Percentiles rank a stretch among this genome's conserved stretches.
These are phyloP conservation scores for Sternotherus odoratus DNA, from an alignment of 2,797 vertebrate genomes.

Conservation along the genomic window DNA sequence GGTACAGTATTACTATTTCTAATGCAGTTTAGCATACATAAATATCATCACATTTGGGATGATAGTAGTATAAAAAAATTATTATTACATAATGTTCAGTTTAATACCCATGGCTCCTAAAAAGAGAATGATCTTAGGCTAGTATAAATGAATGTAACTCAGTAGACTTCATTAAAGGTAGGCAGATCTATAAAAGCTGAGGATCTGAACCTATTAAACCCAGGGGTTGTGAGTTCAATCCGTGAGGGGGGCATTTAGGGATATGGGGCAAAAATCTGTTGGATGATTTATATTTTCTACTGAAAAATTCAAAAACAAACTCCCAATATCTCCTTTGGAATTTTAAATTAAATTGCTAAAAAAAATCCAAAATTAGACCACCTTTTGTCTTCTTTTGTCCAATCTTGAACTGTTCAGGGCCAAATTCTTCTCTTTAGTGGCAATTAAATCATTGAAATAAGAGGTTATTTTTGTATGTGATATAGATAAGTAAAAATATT, in stretches of 20 bases:
- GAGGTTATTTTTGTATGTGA: conserved; percentile 15
- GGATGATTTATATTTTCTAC: background rate
- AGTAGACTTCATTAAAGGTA: background rate
- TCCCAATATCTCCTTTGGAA: background rate
- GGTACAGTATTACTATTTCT: background rate
- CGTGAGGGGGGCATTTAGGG: too few species aligned
- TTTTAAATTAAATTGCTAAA: background rate
- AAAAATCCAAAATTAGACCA: background rate
- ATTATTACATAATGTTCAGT: background rate
- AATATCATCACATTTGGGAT: background rate
- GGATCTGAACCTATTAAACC: background rate
- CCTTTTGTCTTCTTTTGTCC: background rate
- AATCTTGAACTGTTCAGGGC: background rate
- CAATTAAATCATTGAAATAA: conserved; percentile 2
- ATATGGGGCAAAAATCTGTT: too few species aligned
- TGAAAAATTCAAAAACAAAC: conserved; percentile 6
- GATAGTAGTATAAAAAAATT: background rate
- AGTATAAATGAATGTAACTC: background rate
- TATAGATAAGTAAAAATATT: conserved; percentile 22
- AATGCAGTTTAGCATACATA: background rate
- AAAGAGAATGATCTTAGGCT: background rate
- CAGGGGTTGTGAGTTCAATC: too few species aligned
- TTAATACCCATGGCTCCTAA: background rate
- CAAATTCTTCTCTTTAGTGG: background rate
- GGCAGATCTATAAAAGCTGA: background rate